phyloP scores from a whole-genome alignment of 2,888 invertebrate species.

The Platycnemis pennipes region DNA sequence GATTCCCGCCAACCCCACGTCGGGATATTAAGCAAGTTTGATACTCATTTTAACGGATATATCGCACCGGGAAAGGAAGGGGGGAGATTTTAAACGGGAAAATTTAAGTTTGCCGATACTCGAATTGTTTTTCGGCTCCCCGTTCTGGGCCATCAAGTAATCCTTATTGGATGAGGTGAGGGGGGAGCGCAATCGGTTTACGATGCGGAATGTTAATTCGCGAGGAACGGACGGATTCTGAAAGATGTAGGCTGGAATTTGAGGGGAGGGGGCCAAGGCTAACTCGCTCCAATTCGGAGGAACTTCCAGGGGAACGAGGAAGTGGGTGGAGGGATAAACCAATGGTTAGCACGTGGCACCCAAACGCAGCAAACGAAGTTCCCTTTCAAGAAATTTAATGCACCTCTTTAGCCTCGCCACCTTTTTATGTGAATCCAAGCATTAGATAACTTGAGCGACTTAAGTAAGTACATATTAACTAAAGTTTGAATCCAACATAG shows the following conservation, averaged over 20 bases:
- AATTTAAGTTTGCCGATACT: neutral
- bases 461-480: too few relatives aligned
- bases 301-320: neutral
- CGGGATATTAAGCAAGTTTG: neutral
- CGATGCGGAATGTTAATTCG: neutral
- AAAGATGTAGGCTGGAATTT: neutral
- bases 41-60: neutral
- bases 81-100: neutral
- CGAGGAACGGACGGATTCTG: neutral
- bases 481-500: too few relatives aligned
- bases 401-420: too few relatives aligned
- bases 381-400: too few relatives aligned
- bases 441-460: too few relatives aligned
- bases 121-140: neutral
- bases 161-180: neutral
- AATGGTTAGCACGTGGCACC: neutral
- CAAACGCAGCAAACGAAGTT: too few relatives aligned
- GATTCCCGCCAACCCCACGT: neutral
- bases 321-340: neutral
- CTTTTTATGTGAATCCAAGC: too few relatives aligned
- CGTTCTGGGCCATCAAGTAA: neutral
- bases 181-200: neutral
- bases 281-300: neutral
- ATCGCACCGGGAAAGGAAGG: neutral
- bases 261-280: neutral